Conservation (phyloP, 1,140 invertebrate species). For the Pseudobourletiella spinata region DNA sequence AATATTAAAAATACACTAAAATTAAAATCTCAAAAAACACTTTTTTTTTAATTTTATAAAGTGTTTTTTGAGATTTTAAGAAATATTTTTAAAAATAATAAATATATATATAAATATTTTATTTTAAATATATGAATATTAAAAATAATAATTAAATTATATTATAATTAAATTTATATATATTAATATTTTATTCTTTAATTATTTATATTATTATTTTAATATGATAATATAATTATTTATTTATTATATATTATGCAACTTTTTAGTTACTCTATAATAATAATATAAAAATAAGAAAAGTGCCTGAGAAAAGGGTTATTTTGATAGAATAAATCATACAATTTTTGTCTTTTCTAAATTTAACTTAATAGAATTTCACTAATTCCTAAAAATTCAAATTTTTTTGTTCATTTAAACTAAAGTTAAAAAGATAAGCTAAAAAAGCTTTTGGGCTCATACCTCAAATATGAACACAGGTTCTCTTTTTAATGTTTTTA, state of each 20-base stretch:
- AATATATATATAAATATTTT: too few species aligned
- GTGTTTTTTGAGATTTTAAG: background rate
- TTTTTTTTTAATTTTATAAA: constrained; percentile 14
- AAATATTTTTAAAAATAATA: background rate
- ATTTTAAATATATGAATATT: too few species aligned
- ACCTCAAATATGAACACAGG: constrained; percentile 29
- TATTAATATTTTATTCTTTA: too few species aligned
- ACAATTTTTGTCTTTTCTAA: constrained; percentile 15
- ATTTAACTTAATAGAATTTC: constrained; percentile 15
- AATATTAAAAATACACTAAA: too few species aligned
- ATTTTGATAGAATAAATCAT: constrained; percentile 36
- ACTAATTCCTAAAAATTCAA: constrained; percentile 24
- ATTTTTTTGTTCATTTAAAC: background rate
- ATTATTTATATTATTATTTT: too few species aligned
- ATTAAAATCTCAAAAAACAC: background rate
- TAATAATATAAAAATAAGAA: constrained; percentile 17
- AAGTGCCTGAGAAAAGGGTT: constrained; percentile 36
- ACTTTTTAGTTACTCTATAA: too few species aligned
- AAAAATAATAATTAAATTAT: too few species aligned
- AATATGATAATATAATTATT: too few species aligned
- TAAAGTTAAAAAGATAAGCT: constrained; percentile 31
- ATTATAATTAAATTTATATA: too few species aligned
- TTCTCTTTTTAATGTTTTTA: constrained; percentile 30
- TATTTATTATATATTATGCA: too few species aligned
- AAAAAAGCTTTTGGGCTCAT: constrained; percentile 37